phyloP scores from a whole-genome alignment of 1,140 invertebrate genomes.

The Trichoplusia ni region DNA sequence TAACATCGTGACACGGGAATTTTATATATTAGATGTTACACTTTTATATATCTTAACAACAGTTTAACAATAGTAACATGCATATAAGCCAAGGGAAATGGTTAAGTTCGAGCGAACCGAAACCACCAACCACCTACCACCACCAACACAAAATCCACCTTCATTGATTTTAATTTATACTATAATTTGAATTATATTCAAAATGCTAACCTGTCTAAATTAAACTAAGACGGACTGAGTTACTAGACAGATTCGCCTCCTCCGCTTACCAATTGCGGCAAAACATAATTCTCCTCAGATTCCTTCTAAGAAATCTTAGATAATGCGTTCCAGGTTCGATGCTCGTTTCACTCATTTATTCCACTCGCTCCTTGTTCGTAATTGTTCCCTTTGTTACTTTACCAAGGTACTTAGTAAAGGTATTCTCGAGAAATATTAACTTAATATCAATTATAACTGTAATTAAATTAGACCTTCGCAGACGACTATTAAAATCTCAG shows the following conservation, averaged over 20 bases:
- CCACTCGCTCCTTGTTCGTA: slow-evolving; percentile 33
- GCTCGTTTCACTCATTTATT: slow-evolving; percentile 47
- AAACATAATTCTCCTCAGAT: slow-evolving; percentile 40
- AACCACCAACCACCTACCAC: no score
- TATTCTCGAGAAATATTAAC: slow-evolving; percentile 18
- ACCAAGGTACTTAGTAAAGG: neutral
- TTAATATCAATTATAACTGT: slow-evolving; percentile 8
- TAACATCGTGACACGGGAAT: no score
- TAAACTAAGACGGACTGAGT: no score
- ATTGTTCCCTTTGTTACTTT: slow-evolving; percentile 17
- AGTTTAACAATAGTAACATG: no score
- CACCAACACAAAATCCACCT: no score
- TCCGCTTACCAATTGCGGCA: slow-evolving; percentile 2
- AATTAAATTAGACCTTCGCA: neutral
- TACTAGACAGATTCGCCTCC: neutral
- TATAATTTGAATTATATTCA: no score
- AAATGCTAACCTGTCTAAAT: no score
- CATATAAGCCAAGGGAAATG: no score
- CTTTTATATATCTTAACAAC: no score
- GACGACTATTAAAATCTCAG: neutral
- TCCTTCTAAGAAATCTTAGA: slow-evolving; percentile 55
- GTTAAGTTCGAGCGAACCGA: no score
- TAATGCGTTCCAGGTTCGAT: slow-evolving; percentile 49
- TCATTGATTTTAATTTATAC: no score
- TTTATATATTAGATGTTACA: no score